Conservation (phyloP, 92 coral and sea anemone genomes). For the Porites evermanni region DNA sequence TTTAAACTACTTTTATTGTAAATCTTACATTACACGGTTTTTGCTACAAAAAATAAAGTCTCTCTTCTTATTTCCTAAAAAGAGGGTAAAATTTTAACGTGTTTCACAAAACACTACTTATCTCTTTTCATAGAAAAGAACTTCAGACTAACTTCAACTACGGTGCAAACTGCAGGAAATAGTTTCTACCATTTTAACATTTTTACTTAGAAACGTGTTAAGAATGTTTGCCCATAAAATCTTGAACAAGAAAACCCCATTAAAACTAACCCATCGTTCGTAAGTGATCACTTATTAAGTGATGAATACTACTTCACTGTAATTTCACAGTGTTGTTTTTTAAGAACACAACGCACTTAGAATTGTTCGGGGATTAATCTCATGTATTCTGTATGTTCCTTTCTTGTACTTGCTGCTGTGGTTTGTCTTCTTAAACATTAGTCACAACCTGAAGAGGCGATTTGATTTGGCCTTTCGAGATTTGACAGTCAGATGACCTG, state of each 20-base stretch:
- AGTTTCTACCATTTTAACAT: too few species aligned
- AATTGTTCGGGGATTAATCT: not conserved
- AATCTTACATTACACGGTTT: not conserved
- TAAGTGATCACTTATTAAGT: too few species aligned
- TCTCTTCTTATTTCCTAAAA: conserved; percentile 11
- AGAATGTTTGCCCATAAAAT: too few species aligned
- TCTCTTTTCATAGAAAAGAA: conserved; percentile 52
- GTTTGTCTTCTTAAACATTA: not conserved
- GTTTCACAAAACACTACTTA: conserved; percentile 43
- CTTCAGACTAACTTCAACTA: not conserved
- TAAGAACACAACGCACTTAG: too few species aligned
- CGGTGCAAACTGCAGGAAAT: not conserved
- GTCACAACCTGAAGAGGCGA: not conserved
- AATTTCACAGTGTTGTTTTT: too few species aligned
- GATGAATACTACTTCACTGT: too few species aligned
- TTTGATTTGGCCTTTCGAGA: not conserved
- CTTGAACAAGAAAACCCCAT: too few species aligned
- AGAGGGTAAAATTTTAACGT: conserved; percentile 21
- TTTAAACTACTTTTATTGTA: not conserved
- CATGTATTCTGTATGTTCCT: not conserved
- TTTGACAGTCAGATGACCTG: not conserved
- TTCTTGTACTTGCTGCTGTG: not conserved
- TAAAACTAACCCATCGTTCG: too few species aligned
- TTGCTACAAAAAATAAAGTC: not conserved
- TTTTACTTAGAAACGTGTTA: too few species aligned